Evolutionary conservation across 2,113 vertebrate genomes (phyloP).

Genomic region (Dipodomys spectabilis): DNA sequence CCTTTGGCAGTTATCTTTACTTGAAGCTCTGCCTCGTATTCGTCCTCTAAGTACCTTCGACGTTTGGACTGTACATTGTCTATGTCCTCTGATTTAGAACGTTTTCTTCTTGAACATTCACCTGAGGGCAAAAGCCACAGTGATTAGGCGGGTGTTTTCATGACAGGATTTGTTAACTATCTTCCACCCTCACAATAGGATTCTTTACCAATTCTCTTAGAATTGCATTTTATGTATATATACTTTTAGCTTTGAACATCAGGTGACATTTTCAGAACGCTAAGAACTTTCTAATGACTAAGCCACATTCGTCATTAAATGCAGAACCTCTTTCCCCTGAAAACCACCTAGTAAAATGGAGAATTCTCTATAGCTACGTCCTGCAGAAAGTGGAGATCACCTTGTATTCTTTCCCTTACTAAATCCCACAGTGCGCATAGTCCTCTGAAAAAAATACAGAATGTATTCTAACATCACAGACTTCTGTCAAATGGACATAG

Average conservation of each 20-base stretch:
- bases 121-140: constrained; percentile 77
- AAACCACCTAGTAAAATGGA: constrained; percentile 11
- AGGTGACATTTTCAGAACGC: constrained; percentile 25
- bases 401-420: neutral
- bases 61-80: constrained; percentile 88
- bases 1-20: constrained; percentile 95
- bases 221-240: neutral
- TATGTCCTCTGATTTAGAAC: constrained; percentile 90
- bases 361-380: neutral
- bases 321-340: neutral
- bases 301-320: neutral
- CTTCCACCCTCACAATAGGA: neutral
- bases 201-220: neutral
- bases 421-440: neutral
- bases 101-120: constrained; percentile 88
- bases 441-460: neutral
- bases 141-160: neutral
- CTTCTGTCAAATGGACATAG: neutral
- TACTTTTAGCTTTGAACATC: neutral
- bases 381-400: neutral
- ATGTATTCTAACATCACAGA: neutral
- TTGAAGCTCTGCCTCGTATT: constrained; percentile 95
- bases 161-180: neutral
- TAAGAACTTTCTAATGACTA: neutral
- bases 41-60: constrained; percentile 86